Evolutionary conservation across 2,888 invertebrate species (phyloP), one percentile per base, ranked within the genome.

Genomic region (Euplagia quadripunctaria): DNA sequence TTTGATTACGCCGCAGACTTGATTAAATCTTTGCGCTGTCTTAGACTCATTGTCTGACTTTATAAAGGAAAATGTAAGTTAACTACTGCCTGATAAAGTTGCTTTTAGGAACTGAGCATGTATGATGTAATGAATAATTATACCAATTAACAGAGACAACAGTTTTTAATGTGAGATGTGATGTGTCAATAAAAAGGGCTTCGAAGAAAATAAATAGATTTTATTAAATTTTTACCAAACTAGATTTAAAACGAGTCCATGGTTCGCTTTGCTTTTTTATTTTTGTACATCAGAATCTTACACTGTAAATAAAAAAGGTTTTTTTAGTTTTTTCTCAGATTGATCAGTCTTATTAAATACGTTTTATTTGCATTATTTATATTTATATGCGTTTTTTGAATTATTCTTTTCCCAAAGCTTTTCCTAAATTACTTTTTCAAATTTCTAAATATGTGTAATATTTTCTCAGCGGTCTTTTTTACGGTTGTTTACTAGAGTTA

Each of bases 1-100:
- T 84, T 88, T 88, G 75, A 88, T 88, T 87, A 85, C 79, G 77
- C 71, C 73, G 66, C 72, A 17, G 81, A 69, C 84, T 88, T 88
- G 83, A 88, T 88, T 88, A 85, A 87, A 87, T 84, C 87, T 85
- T 80, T 74, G 66, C 77, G 79, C 70, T 71, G 82, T 73, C 71
- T 80, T 79, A 68, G 71, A 74, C 71, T 66, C 64, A 49, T 69
- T 51, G 64, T 64, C 72, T 58, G 42, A 41, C 49, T 70, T 71
- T 55, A 46, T 75, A 70, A 72, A 73, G 58, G 63, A 81, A 79
- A 77, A 71, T 64, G 31, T 51, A 46, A 61, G 77, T 72, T 71
- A 72, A 42, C 49, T 51, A 11, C 1, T 42, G 16, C 5, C 31
- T 0, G 5, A 61, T 58, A 58, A 41, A 58, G 14, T 61, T 43